A percentile compares a stretch with the other conserved stretches of the same genome.
These are phyloP conservation scores for Cephus pulcher DNA, from an alignment of 2,888 invertebrate genomes.

Conservation along the genomic window DNA sequence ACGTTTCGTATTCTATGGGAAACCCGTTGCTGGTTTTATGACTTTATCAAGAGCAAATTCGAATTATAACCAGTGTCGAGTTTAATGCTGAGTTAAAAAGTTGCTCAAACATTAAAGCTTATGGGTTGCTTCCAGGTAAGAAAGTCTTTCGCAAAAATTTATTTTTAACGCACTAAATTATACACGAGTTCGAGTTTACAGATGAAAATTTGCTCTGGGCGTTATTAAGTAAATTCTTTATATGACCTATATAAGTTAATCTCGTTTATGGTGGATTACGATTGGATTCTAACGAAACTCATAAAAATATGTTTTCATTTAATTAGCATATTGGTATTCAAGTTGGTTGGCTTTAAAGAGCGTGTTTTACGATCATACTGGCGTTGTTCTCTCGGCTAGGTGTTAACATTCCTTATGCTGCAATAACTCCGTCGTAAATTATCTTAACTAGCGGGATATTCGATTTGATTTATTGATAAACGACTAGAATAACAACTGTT, in stretches of 20 bases:
- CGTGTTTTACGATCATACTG: slow-evolving; percentile 35
- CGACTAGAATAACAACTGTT: slow-evolving; percentile 5
- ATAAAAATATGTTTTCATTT: slow-evolving; percentile 38
- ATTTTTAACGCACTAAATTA: neutral
- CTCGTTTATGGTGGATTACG: slow-evolving; percentile 31
- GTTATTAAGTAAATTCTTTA: neutral
- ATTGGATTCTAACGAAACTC: slow-evolving; percentile 16
- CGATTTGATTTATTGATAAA: slow-evolving; percentile 36
- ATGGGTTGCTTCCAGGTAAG: neutral
- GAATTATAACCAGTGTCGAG: neutral
- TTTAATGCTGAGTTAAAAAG: neutral
- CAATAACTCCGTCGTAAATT: slow-evolving; percentile 37
- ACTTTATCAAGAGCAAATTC: neutral
- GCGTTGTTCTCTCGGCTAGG: slow-evolving; percentile 29
- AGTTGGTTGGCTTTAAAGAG: slow-evolving; percentile 30
- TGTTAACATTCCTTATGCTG: slow-evolving; percentile 32
- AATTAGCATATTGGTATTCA: slow-evolving; percentile 43
- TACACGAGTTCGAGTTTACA: neutral
- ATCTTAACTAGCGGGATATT: slow-evolving; percentile 24
- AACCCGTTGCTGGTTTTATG: neutral
- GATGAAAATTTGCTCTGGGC: neutral
- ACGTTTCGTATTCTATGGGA: neutral
- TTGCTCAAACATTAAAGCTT: neutral
- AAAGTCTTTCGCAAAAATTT: neutral
- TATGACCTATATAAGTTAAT: slow-evolving; percentile 21